A percentile compares a stretch with the other conserved stretches of the same genome.
phyloP scores from a whole-genome alignment of 2,797 vertebrate genomes.

The Ptychobarbus kaznakovi region DNA sequence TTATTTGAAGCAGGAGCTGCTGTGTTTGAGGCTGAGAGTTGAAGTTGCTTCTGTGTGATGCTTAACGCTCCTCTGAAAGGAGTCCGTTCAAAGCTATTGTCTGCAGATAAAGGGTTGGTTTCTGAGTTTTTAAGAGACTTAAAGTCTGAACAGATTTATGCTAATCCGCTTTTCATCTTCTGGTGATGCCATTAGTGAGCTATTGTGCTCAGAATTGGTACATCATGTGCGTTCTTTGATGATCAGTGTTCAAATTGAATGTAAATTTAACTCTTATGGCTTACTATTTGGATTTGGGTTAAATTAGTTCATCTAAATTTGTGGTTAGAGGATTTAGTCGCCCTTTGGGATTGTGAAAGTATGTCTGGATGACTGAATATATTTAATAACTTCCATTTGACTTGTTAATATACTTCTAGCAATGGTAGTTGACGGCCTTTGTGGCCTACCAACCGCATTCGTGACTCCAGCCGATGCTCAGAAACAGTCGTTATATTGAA shows the following conservation, averaged over 20 bases:
- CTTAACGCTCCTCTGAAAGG: constrained; percentile 53
- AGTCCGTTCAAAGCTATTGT: constrained; percentile 56
- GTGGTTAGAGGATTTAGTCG: constrained; percentile 7
- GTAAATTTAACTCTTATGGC: background rate
- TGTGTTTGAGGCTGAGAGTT: constrained; percentile 31
- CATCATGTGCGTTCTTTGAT: constrained; percentile 43
- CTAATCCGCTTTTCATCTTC: constrained; percentile 58
- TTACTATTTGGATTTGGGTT: background rate
- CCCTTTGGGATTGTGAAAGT: background rate
- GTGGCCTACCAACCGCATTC: constrained; percentile 34
- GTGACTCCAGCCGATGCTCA: constrained; percentile 10
- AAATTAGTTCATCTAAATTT: constrained; percentile 17
- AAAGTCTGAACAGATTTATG: constrained; percentile 36
- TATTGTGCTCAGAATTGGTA: constrained; percentile 45
- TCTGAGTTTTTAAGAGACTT: constrained; percentile 44
- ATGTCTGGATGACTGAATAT: background rate
- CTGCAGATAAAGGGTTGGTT: constrained; percentile 50
- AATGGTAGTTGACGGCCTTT: background rate
- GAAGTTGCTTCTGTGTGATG: constrained; percentile 52
- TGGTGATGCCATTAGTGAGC: constrained; percentile 55
- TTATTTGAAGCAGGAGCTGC: constrained; percentile 16
- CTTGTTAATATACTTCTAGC: background rate
- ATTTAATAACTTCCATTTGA: background rate
- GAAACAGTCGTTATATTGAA: constrained; percentile 37
- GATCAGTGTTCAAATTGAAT: constrained; percentile 37